Evolutionary conservation across 2,888 invertebrate genomes (phyloP).

Genomic region (Conistra vaccinii): DNA sequence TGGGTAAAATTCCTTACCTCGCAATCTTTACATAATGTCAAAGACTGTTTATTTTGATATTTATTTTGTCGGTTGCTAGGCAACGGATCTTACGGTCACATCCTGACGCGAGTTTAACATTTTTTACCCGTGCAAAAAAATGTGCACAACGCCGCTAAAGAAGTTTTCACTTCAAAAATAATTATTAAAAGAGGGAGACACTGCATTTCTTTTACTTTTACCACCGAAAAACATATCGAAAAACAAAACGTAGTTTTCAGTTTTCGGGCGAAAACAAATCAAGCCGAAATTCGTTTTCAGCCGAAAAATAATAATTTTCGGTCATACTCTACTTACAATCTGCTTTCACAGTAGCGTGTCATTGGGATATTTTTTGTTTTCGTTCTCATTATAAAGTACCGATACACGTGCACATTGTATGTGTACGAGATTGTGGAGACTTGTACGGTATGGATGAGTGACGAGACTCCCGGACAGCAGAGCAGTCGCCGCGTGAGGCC

Average conservation of each 20-base stretch:
- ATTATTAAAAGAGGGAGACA: neutral
- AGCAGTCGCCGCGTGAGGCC: slow-evolving; percentile 67
- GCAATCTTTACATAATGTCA: too few relatives aligned
- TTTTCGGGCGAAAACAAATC: neutral
- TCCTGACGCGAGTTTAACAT: too few relatives aligned
- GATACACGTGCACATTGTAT: slow-evolving; percentile 50
- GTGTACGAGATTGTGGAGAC: slow-evolving; percentile 46
- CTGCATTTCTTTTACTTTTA: neutral
- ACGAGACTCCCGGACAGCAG: slow-evolving; percentile 64
- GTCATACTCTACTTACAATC: slow-evolving; percentile 31
- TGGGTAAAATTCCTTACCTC: too few relatives aligned
- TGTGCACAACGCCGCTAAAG: too few relatives aligned
- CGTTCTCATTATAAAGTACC: slow-evolving; percentile 47
- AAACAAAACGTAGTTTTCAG: neutral
- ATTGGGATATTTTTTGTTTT: slow-evolving; percentile 55
- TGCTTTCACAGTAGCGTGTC: slow-evolving; percentile 56
- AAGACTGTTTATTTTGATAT: too few relatives aligned
- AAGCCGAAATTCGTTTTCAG: neutral
- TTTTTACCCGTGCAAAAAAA: too few relatives aligned
- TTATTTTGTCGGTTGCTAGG: too few relatives aligned
- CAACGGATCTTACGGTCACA: too few relatives aligned
- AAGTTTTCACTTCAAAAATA: too few relatives aligned
- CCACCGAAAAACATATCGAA: neutral
- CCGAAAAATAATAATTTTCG: neutral
- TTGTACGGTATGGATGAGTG: slow-evolving; percentile 53